Evolutionary conservation across 1,140 invertebrate species (phyloP).

Genomic region (Drosophila sulfurigaster): DNA sequence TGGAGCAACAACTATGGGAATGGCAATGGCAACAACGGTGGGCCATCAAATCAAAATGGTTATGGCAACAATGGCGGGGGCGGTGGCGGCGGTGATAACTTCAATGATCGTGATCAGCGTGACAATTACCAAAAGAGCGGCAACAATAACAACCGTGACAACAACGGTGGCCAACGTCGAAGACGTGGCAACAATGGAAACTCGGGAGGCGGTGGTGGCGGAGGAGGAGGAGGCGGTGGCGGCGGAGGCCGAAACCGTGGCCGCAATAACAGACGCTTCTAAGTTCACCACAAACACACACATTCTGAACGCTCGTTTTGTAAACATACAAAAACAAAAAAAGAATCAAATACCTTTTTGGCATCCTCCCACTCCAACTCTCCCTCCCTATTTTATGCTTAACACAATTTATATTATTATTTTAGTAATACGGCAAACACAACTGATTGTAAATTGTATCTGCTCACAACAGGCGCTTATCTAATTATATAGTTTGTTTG

Average conservation of each 20-base stretch:
- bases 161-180: slow-evolving; percentile 56
- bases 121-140: slow-evolving; percentile 61
- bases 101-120: slow-evolving; percentile 56
- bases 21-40: slow-evolving; percentile 40
- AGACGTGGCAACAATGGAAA: slow-evolving; percentile 67
- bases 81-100: slow-evolving; percentile 44
- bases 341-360: slow-evolving; percentile 30
- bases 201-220: slow-evolving; percentile 34
- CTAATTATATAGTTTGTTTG: slow-evolving; percentile 4
- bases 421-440: slow-evolving; percentile 38
- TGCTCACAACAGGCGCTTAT: slow-evolving; percentile 1
- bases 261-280: slow-evolving; percentile 73
- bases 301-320: slow-evolving; percentile 24
- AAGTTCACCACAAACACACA: slow-evolving; percentile 29
- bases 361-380: slow-evolving; percentile 10
- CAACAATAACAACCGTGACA: slow-evolving; percentile 45
- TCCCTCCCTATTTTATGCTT: slow-evolving; percentile 21
- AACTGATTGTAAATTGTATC: slow-evolving; percentile 25
- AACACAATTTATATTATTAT: slow-evolving; percentile 49
- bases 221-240: slow-evolving; percentile 42
- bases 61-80: slow-evolving; percentile 62
- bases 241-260: slow-evolving; percentile 64
- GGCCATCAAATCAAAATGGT: slow-evolving; percentile 60
- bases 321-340: slow-evolving; percentile 17
- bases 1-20: slow-evolving; percentile 70